These are phyloP conservation scores for Elaeidobius kamerunicus DNA, from an alignment of 2,888 invertebrate genomes.

Conservation along the genomic window DNA sequence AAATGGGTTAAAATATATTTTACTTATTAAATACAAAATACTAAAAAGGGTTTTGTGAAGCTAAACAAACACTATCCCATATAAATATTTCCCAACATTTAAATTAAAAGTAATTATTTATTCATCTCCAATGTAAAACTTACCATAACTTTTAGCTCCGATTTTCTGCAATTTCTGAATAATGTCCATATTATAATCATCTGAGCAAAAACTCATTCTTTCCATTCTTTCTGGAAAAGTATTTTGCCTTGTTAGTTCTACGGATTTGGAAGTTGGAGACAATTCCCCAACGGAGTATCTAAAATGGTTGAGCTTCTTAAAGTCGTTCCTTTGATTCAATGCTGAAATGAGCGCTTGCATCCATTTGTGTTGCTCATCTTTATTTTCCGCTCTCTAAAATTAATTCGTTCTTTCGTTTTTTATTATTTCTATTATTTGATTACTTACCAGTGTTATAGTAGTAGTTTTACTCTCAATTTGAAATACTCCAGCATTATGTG, in stretches of 20 bases:
- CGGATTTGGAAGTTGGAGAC: conserved; percentile 19
- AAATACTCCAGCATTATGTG: conserved; percentile 43
- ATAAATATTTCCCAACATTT: not conserved
- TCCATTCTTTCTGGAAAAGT: conserved; percentile 28
- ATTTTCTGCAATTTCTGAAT: conserved; percentile 43
- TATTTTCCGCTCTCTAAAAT: conserved; percentile 51
- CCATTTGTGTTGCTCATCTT: conserved; percentile 53
- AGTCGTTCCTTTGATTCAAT: conserved; percentile 43
- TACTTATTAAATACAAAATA: too few species aligned
- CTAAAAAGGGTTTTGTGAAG: too few species aligned
- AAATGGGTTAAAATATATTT: too few species aligned
- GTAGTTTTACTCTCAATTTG: conserved; percentile 51
- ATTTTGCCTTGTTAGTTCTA: conserved; percentile 31
- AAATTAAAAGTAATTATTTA: not conserved
- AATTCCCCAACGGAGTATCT: conserved; percentile 48
- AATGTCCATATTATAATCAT: conserved; percentile 32
- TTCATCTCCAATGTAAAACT: too few species aligned
- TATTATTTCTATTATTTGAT: not conserved
- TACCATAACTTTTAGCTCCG: conserved; percentile 43
- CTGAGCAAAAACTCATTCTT: conserved; percentile 20
- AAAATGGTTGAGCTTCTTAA: conserved; percentile 45
- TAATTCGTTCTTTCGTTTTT: not conserved
- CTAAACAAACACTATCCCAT: too few species aligned
- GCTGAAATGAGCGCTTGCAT: conserved; percentile 52
- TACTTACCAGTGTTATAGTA: conserved; percentile 49